Evolutionary conservation across 92 coral and sea anemone genomes (phyloP), one percentile per base, ranked within the genome.

Genomic region (Palythoa caribaeorum): DNA sequence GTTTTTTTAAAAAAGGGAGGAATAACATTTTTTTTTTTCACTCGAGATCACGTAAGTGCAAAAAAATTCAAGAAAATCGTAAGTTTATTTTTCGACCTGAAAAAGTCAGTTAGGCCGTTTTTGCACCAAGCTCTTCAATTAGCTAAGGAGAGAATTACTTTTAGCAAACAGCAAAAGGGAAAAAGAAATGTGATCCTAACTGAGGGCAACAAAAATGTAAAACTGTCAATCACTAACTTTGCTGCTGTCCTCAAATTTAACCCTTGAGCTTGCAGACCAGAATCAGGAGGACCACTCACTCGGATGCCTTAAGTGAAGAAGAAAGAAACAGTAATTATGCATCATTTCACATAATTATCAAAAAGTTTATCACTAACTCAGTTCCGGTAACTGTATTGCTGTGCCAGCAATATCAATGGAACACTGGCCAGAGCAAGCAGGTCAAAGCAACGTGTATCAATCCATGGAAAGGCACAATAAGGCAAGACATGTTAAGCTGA

Each of bases 221-320:
- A 19, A 38, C 11, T 19, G 3, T 47, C 1, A 12, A n/a, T 52
- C 66, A 83, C 86, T 38, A 35, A 93, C 96, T 91, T 93, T 76
- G 88, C 84, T 47, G 98, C 98, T 9, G 98, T 93, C 28, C 98
- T 88, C 14, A 94, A 78, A 65, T 71, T 89, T 14, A 94, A 79
- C 38, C 89, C 98, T 39, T 89, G 92, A 2, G 88, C 14, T 17
- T 90, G 60, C 10, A 91, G 73, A 36, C 90, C 65, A 0, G 93
- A 53, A 60, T 94, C 98, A n/a, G 90, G 86, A 50, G 95, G 94
- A 6, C 94, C 94, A 80, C 96, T 93, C 9, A 94, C 98, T 36
- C 98, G 94, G 80, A 94, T 94, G 10, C 98, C 98, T 94, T 84
- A 15, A 65, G 21, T 35, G 47, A 28, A 35, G 15, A 6, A 88